Percentiles rank a stretch among this genome's conserved stretches.
phyloP scores from a whole-genome alignment of 1,140 invertebrate genomes.

The Spodoptera frugiperda region DNA sequence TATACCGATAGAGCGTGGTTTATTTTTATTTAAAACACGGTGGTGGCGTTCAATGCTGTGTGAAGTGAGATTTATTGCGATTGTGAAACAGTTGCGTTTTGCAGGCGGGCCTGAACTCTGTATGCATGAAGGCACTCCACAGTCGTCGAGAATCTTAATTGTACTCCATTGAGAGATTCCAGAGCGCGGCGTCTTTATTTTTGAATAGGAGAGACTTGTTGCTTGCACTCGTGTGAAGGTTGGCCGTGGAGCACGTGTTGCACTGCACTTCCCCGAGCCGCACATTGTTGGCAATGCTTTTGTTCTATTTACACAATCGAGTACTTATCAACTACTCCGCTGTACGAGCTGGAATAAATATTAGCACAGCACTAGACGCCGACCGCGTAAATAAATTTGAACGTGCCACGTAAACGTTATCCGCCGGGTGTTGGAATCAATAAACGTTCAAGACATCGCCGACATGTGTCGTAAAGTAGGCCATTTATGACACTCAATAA shows the following conservation, averaged over 20 bases:
- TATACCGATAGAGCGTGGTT: slow-evolving; percentile 51
- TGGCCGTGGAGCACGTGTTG: slow-evolving; percentile 64
- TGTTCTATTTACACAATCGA: slow-evolving; percentile 58
- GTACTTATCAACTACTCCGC: not conserved
- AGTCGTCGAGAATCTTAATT: slow-evolving; percentile 80
- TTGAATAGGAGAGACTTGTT: slow-evolving; percentile 75
- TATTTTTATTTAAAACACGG: slow-evolving; percentile 72
- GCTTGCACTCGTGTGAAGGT: slow-evolving; percentile 55
- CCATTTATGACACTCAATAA: slow-evolving; percentile 59
- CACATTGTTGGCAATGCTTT: slow-evolving; percentile 64
- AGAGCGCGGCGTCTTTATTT: slow-evolving; percentile 73
- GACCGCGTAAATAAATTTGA: slow-evolving; percentile 36
- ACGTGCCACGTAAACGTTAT: slow-evolving; percentile 24
- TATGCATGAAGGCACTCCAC: slow-evolving; percentile 68
- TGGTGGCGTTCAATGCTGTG: slow-evolving; percentile 63
- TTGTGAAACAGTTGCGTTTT: slow-evolving; percentile 73
- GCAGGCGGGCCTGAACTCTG: slow-evolving; percentile 59
- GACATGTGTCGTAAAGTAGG: slow-evolving; percentile 51
- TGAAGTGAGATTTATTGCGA: slow-evolving; percentile 74
- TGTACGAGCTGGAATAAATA: slow-evolving; percentile 46
- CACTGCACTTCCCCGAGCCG: slow-evolving; percentile 53
- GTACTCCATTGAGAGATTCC: slow-evolving; percentile 77
- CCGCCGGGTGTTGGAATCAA: slow-evolving; percentile 47
- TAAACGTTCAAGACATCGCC: slow-evolving; percentile 54
- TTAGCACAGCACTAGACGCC: slow-evolving; percentile 42